Evolutionary conservation across 2,797 vertebrate genomes (phyloP), one percentile per base, ranked within the genome.

Genomic region (Cercopithecus hamlyni): DNA sequence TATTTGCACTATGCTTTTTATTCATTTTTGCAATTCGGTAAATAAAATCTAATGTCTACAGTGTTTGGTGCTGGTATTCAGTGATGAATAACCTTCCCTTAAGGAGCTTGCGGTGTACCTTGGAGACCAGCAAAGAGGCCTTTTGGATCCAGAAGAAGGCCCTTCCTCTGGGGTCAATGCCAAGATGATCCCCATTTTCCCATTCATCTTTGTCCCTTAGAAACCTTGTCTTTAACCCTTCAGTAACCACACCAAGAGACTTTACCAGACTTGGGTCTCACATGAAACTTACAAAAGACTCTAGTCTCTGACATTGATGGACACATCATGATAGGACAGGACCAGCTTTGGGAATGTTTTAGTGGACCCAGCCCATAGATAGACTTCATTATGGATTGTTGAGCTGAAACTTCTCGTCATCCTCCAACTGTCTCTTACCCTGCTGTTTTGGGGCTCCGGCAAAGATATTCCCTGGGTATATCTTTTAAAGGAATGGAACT

Each of bases 1-100:
- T 86, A 48, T 85, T 89, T 93, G 24, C 19, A 80, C 33, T 70
- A 12, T 75, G 13, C n/a, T 86, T 95, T 89, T 75, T 77, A 30
- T 88, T 90, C 58, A 48, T 87, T 89, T 88, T 85, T 43, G 27
- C 75, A 57, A 61, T 41, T 91, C 36, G 64, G 0, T 64, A 82
- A 75, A 70, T 96, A 58, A 90, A 85, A 81, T 26, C 61, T 79
- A 10, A 48, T 75, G 11, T 76, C 57, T 5, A 3, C 43, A 70
- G 26, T 73, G 43, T 50, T 30, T 30, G 64, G 26, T 84, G 12
- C 84, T n/a, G 27, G n/a, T 70, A 33, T 14, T 67, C 26, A 20
- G n/a, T 39, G 70, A 5, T 30, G 13, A 90, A 7, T n/a, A 50
- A 43, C 57, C n/a, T 88, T 93, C 50, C 55, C n/a, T 67, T 70